A percentile compares a stretch with the other conserved stretches of the same genome.
These are phyloP conservation scores for Sus cebifrons DNA, from an alignment of 2,797 vertebrate species.

Conservation along the genomic window DNA sequence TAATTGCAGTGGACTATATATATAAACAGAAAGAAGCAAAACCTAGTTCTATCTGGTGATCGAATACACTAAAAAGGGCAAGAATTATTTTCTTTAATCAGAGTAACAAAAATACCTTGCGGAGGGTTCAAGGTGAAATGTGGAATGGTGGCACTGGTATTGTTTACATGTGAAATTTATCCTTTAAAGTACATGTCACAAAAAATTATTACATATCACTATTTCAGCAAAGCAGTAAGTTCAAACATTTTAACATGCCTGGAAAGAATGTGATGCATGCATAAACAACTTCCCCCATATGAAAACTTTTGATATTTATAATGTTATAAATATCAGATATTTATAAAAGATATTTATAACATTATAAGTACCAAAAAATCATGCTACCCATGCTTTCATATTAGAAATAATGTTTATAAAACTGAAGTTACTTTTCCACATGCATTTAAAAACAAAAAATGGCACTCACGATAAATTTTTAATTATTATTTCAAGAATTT, in stretches of 20 bases:
- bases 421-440: slow-evolving; percentile 58
- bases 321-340: slow-evolving; percentile 47
- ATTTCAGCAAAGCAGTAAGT: slow-evolving; percentile 59
- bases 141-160: not conserved
- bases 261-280: slow-evolving; percentile 58
- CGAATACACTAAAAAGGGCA: slow-evolving; percentile 47
- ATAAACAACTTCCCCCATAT: slow-evolving; percentile 47
- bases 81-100: slow-evolving; percentile 34
- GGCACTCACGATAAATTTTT: slow-evolving; percentile 44
- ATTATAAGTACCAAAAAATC: slow-evolving; percentile 29
- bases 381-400: slow-evolving; percentile 11
- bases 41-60: slow-evolving; percentile 48
- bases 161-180: slow-evolving; percentile 44
- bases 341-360: not conserved
- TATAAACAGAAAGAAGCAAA: slow-evolving; percentile 67
- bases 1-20: slow-evolving; percentile 43
- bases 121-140: slow-evolving; percentile 56
- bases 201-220: slow-evolving; percentile 35
- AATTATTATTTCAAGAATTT: slow-evolving; percentile 49
- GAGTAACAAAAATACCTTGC: slow-evolving; percentile 40
- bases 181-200: slow-evolving; percentile 47
- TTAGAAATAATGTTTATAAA: slow-evolving; percentile 64
- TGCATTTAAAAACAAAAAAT: slow-evolving; percentile 70
- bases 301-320: slow-evolving; percentile 39
- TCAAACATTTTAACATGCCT: slow-evolving; percentile 68